phyloP scores from a whole-genome alignment of 2,797 vertebrate genomes.

The Bryconaethiops microstoma region DNA sequence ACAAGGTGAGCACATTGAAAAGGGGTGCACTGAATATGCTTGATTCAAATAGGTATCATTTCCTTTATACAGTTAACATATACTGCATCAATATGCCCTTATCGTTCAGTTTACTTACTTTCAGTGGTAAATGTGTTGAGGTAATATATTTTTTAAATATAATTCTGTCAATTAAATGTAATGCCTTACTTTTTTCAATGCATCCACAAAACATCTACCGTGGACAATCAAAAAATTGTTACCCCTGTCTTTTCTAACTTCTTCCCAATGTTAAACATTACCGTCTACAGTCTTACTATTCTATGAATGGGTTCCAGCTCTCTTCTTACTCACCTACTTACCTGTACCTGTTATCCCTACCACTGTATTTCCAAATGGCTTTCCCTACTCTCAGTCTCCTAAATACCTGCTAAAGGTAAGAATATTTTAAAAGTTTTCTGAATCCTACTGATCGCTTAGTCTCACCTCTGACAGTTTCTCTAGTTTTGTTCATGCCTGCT shows the following conservation, averaged over 20 bases:
- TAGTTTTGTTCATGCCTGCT: neutral
- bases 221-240: neutral
- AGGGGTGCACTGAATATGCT: neutral
- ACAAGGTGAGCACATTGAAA: neutral
- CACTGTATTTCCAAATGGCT: slow-evolving; percentile 64
- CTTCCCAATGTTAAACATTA: neutral
- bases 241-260: neutral
- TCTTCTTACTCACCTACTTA: neutral
- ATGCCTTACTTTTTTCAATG: neutral
- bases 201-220: neutral
- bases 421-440: slow-evolving; percentile 24
- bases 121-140: neutral
- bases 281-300: slow-evolving; percentile 5
- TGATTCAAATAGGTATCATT: neutral
- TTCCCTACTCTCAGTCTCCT: slow-evolving; percentile 80
- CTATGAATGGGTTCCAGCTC: slow-evolving; percentile 2
- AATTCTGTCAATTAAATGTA: neutral
- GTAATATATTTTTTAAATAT: neutral
- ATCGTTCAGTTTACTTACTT: neutral
- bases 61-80: neutral
- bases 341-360: slow-evolving; percentile 41
- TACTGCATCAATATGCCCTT: neutral
- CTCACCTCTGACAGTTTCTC: neutral
- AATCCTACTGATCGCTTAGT: neutral
- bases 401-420: slow-evolving; percentile 87